Conservation (phyloP, 2,797 vertebrate genomes). For the Sebastes minor region DNA sequence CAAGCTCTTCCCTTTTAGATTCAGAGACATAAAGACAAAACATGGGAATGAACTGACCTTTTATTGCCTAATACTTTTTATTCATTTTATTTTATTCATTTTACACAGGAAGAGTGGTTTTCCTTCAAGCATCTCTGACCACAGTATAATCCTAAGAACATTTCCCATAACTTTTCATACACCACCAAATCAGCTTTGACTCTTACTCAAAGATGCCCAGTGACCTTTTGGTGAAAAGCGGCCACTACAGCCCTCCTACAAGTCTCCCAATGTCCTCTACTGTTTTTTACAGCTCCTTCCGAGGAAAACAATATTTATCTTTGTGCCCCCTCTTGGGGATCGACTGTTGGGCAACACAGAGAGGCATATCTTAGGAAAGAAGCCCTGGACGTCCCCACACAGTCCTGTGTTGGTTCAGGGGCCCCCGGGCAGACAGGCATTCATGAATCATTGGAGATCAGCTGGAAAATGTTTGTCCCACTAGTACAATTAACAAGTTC, state of each 20-base stretch:
- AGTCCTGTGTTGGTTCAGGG: slow-evolving; percentile 9
- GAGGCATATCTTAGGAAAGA: background rate
- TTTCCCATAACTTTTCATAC: background rate
- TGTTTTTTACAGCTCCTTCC: background rate
- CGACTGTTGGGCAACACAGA: background rate
- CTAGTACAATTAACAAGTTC: background rate
- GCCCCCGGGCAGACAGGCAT: background rate
- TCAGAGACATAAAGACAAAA: background rate
- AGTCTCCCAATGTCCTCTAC: background rate
- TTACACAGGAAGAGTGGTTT: background rate
- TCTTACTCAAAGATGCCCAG: background rate
- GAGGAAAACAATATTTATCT: slow-evolving; percentile 26
- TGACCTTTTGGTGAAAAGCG: slow-evolving; percentile 1
- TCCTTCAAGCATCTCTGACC: background rate
- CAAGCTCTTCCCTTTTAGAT: background rate
- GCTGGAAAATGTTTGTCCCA: slow-evolving; percentile 14
- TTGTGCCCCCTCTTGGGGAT: background rate
- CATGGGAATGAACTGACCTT: background rate
- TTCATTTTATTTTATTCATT: background rate
- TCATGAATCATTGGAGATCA: slow-evolving; percentile 13
- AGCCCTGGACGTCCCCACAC: background rate
- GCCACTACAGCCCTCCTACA: background rate
- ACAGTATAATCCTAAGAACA: background rate
- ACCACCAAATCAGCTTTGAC: background rate
- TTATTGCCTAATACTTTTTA: background rate